phyloP scores from a whole-genome alignment of 2,113 vertebrate genomes.

The Mirounga angustirostris region DNA sequence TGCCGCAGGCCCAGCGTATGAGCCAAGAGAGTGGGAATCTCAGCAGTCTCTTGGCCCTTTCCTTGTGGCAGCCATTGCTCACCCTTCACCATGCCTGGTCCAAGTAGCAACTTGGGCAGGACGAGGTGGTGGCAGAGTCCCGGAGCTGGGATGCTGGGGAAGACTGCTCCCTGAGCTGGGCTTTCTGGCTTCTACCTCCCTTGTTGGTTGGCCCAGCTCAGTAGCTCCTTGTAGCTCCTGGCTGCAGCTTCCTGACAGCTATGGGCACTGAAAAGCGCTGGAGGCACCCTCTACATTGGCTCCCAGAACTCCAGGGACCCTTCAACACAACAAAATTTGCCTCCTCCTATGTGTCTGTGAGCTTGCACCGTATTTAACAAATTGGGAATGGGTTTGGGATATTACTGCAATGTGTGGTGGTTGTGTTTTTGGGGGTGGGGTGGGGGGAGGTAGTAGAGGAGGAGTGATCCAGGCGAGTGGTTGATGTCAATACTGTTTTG shows the following conservation, averaged over 20 bases:
- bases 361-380: conserved; percentile 58
- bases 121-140: not conserved
- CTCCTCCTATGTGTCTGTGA: not conserved
- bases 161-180: not conserved
- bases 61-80: not conserved
- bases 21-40: not conserved
- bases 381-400: conserved; percentile 64
- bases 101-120: not conserved
- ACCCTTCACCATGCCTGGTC: not conserved
- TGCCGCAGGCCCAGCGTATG: not conserved
- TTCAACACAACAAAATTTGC: conserved; percentile 71
- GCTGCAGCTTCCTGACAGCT: conserved; percentile 23
- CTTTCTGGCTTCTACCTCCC: conserved; percentile 45
- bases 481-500: conserved; percentile 69
- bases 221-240: conserved; percentile 30
- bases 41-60: not conserved
- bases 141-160: not conserved
- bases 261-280: not conserved
- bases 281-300: conserved; percentile 30
- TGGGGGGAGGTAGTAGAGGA: not conserved
- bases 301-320: conserved; percentile 52
- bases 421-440: not conserved
- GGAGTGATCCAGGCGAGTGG: conserved; percentile 9
- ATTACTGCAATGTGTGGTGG: conserved; percentile 4
- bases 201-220: not conserved